Conservation (phyloP, 2,797 vertebrate genomes). For the Nothura maculosa region DNA sequence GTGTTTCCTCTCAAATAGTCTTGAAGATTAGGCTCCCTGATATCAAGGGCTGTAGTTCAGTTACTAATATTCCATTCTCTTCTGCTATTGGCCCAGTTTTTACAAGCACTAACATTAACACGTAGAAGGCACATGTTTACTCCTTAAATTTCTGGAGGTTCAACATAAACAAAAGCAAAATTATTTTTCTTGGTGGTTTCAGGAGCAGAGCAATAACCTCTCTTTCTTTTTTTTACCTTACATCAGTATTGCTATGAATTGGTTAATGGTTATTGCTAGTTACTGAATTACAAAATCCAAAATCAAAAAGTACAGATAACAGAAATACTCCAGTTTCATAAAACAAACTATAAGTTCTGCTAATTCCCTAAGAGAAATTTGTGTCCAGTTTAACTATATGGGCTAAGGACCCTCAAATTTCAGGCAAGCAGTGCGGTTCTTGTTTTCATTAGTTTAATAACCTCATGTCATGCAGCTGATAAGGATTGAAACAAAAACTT, state of each 20-base stretch:
- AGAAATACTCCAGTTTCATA: not conserved
- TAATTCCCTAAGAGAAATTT: not conserved
- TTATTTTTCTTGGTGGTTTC: not conserved
- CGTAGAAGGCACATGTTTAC: not conserved
- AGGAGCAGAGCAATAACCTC: not conserved
- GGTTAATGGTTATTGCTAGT: not conserved
- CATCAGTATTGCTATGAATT: not conserved
- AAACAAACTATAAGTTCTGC: not conserved
- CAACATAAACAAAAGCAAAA: not conserved
- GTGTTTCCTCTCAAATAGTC: not conserved
- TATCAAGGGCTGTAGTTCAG: not conserved
- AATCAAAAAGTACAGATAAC: not conserved
- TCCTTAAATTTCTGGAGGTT: not conserved
- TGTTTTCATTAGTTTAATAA: not conserved
- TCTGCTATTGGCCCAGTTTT: slow-evolving; percentile 18
- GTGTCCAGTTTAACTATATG: not conserved
- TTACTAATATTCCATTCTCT: slow-evolving; percentile 15
- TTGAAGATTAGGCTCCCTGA: not conserved
- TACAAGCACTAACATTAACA: not conserved
- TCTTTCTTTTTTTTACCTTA: not conserved
- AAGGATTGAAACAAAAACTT: not conserved
- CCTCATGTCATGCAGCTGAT: not conserved
- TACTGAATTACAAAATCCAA: not conserved
- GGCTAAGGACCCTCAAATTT: not conserved
- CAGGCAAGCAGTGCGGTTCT: not conserved